These are phyloP conservation scores for Drosophila triauraria DNA, from an alignment of 1,140 invertebrate species.

Conservation along the genomic window DNA sequence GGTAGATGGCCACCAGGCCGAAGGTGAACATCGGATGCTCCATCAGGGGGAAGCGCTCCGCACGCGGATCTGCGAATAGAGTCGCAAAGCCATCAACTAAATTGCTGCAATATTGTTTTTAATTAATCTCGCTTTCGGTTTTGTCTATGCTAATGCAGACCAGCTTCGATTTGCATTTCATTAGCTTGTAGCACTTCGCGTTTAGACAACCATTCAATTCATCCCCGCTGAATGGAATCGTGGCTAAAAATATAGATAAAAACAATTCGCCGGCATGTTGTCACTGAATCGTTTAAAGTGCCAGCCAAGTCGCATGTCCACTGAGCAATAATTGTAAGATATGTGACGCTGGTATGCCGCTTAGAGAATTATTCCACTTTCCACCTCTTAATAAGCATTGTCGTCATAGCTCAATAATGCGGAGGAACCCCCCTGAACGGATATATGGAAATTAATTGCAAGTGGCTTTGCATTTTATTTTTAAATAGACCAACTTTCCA, in stretches of 20 bases:
- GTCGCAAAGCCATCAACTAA: slow-evolving; percentile 70
- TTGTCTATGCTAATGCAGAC: slow-evolving; percentile 31
- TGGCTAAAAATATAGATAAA: slow-evolving; percentile 32
- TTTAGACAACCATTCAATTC: slow-evolving; percentile 45
- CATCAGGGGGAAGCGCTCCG: slow-evolving; percentile 96
- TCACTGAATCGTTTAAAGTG: slow-evolving; percentile 40
- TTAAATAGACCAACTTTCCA: slow-evolving; percentile 27
- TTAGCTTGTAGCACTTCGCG: slow-evolving; percentile 47
- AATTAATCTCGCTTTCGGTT: slow-evolving; percentile 25
- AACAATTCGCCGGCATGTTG: slow-evolving; percentile 38
- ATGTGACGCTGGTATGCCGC: slow-evolving; percentile 12
- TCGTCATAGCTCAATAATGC: slow-evolving; percentile 12
- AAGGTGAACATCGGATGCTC: slow-evolving; percentile 94
- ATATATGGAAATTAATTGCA: slow-evolving; percentile 10
- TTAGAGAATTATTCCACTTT: slow-evolving; percentile 29
- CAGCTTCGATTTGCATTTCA: slow-evolving; percentile 56
- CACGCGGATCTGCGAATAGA: slow-evolving; percentile 90
- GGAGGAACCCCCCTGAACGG: slow-evolving; percentile 30
- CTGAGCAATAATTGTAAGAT: slow-evolving; percentile 34
- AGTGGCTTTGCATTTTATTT: slow-evolving; percentile 14
- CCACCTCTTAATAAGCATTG: slow-evolving; percentile 12
- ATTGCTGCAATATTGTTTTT: slow-evolving; percentile 7
- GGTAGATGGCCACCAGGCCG: slow-evolving; percentile 92
- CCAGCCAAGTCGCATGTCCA: slow-evolving; percentile 11
- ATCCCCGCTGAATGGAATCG: slow-evolving; percentile 70